Base-by-base conservation (phyloP, 2,888 invertebrate species). In the Biston stratarius region DNA sequence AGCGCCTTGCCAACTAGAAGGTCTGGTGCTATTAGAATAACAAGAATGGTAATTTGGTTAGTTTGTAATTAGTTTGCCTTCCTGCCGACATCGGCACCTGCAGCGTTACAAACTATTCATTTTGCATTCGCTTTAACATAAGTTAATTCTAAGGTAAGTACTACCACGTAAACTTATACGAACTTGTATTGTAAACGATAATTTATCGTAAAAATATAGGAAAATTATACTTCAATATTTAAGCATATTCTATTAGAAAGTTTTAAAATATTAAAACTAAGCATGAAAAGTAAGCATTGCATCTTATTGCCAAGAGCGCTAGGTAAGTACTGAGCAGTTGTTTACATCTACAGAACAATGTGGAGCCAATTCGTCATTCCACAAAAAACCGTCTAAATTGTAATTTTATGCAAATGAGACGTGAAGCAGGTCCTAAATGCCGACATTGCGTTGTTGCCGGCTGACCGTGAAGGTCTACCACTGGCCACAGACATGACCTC, bases 1-100 rank as follows among this genome's bases (percentile, higher is more conserved):
- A 61, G 53, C 38, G 48, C 56, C 45, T 67, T 67, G 67, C 60
- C 60, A 67, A 61, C 44, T 33, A 52, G 51, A 64, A 68, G 67
- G 63, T 56, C 60, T 55, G 34, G 14, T 42, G 36, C 33, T 44
- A 64, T 68, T 68, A 56, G 56, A 68, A 68, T 68, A 63, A 63
- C 67, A n/a, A 68, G 63, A 68, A 68, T 68, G 67, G 36, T 64
- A 68, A 68, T 68, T 56, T 61, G 6, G 60, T 60, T 64, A 51
- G 60, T 60, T 60, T 51, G 60, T 63, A 64, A 68, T 63, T 63
- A 63, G 67, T 57, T 68, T 56, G 52, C 67, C 62, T 63, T 68
- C 67, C 63, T 68, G 63, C 15, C 38, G 44, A 45, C 67, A 68
- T 63, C 67, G 63, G 67, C 67, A 68, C 67, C 67, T 67, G 67